Base-by-base conservation (phyloP, 2,797 vertebrate species). In the Novumbra hubbsi region DNA sequence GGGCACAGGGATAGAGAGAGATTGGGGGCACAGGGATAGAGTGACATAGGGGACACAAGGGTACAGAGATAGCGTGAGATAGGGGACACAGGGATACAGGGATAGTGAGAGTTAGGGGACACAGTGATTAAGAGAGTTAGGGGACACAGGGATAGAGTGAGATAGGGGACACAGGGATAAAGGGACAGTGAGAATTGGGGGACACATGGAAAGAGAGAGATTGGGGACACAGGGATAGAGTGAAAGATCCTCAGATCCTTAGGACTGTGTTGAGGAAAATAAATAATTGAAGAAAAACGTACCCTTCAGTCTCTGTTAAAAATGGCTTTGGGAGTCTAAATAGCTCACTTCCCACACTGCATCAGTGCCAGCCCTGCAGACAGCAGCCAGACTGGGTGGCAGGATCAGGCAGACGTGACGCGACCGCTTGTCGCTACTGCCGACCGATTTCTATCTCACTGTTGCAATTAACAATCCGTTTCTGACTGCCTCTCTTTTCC, bases 381-480 rank as follows among this genome's bases (percentile, higher is more conserved):
- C 60, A 82, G 83, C 88, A 86, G 91, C 88, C 92, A 93, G 93
- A 94, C 94, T 92, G 93, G 91, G 91, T 93, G 93, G 92, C 91
- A 93, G 55, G 55, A 60, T 24, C 55, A 60, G 88, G 88, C 92
- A 94, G 93, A 94, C 92, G 57, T 78, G 86, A 87, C 86, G 93
- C 91, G 91, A 94, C 92, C 90, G 81, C 88, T 90, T 92, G 92
- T 93, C 92, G 93, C 91, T 92, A 87, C 87, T 88, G 88, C 89
- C 91, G 93, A 92, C 91, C 85, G 93, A 94, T 95, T 92, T 93
- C 88, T 91, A 94, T 95, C 93, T 94, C 85, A 78, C 81, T 88
- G 57, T 72, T 86, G 92, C 91, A 91, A 93, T 94, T 92, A 94
- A 94, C 94, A 94, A 94, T 93, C 88, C 88, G 84, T 87, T 88